Conservation (phyloP, 2,797 vertebrate genomes). For the Helarctos malayanus region DNA sequence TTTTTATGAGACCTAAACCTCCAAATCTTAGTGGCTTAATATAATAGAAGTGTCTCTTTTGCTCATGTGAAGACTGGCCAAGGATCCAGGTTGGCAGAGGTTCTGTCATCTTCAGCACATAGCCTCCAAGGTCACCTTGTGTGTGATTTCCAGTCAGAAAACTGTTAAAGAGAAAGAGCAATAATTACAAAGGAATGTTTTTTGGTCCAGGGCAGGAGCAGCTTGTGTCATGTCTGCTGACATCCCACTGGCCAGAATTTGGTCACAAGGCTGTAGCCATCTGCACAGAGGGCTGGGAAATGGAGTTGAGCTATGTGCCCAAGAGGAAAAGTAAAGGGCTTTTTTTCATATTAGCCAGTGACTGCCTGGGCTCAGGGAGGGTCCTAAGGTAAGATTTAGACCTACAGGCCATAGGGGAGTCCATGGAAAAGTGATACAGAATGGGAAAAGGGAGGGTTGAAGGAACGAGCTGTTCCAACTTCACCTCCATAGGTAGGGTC, state of each 20-base stretch:
- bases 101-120: not conserved
- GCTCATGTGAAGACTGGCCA: not conserved
- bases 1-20: constrained; percentile 37
- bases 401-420: not conserved
- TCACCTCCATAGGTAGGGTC: not conserved
- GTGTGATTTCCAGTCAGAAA: not conserved
- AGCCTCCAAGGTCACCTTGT: not conserved
- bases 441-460: not conserved
- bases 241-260: not conserved
- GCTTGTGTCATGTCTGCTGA: not conserved
- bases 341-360: constrained; percentile 11
- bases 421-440: not conserved
- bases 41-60: not conserved
- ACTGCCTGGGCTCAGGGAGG: not conserved
- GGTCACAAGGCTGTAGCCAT: not conserved
- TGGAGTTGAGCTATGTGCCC: not conserved
- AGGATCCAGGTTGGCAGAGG: not conserved
- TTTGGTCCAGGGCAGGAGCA: not conserved
- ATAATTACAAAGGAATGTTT: not conserved
- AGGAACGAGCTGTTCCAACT: not conserved
- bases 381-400: not conserved
- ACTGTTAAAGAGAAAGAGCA: not conserved
- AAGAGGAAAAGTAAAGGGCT: constrained; percentile 10
- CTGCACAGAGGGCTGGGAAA: not conserved
- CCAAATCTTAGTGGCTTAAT: not conserved